These are phyloP conservation scores for Hippocampus zosterae DNA, from an alignment of 2,113 vertebrate genomes.

Conservation along the genomic window DNA sequence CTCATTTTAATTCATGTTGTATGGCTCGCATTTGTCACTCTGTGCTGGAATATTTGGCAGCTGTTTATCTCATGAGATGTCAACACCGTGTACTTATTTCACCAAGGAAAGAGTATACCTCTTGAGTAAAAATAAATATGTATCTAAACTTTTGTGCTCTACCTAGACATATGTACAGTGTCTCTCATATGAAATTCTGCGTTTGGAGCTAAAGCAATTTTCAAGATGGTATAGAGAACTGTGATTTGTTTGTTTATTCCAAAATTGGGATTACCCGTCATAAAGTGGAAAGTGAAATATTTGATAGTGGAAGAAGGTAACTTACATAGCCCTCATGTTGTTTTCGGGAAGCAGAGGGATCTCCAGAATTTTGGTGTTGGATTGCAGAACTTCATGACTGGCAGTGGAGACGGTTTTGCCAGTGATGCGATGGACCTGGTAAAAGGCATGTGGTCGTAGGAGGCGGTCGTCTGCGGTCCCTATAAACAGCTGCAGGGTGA, in stretches of 20 bases:
- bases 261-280: background rate
- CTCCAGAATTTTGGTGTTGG: slow-evolving; percentile 94
- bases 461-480: slow-evolving; percentile 95
- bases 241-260: background rate
- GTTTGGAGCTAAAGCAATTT: background rate
- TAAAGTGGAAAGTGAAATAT: background rate
- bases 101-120: background rate
- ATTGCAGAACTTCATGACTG: slow-evolving; percentile 90
- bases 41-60: background rate
- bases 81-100: background rate
- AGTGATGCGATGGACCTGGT: slow-evolving; percentile 96
- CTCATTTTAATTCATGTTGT: background rate
- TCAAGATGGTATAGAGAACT: background rate
- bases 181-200: background rate
- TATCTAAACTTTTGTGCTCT: background rate
- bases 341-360: slow-evolving; percentile 92
- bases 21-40: background rate
- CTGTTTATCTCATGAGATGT: background rate
- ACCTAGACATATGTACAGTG: background rate
- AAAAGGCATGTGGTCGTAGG: slow-evolving; percentile 94
- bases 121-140: background rate
- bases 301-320: slow-evolving; percentile 36
- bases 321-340: slow-evolving; percentile 92
- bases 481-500: slow-evolving; percentile 96
- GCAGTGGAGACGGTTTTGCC: slow-evolving; percentile 94